A percentile compares a stretch with the other conserved stretches of the same genome.
Conservation (phyloP, 2,113 vertebrate species). For the Promerops cafer region DNA sequence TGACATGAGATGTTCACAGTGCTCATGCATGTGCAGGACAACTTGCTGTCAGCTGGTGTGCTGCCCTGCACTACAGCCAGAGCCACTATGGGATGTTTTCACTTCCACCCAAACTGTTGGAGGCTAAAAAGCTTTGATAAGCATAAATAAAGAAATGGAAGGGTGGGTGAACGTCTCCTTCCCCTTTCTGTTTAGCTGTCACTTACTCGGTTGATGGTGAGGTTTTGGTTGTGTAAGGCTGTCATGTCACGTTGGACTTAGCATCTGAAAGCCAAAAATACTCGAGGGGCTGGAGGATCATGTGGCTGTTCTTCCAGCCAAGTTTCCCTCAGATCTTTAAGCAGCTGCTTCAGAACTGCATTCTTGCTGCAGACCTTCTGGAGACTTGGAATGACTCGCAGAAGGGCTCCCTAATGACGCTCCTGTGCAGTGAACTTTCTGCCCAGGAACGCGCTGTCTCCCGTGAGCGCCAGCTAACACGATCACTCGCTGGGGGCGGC, state of each 20-base stretch:
- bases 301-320: conserved; percentile 54
- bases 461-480: neutral
- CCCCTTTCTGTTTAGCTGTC: neutral
- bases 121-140: neutral
- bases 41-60: accelerated
- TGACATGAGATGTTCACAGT: neutral
- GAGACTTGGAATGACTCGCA: neutral
- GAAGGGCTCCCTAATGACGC: neutral
- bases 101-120: neutral
- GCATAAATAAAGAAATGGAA: neutral
- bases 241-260: conserved; percentile 17
- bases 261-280: neutral
- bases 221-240: conserved; percentile 7
- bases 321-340: conserved; percentile 50
- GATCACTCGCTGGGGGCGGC: accelerated
- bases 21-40: neutral
- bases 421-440: conserved; percentile 48
- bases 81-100: neutral
- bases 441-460: neutral
- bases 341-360: conserved; percentile 39
- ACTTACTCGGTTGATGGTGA: neutral
- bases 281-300: conserved; percentile 8
- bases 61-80: neutral
- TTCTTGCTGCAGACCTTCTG: conserved; percentile 34
- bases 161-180: accelerated